Base-by-base conservation (phyloP, 2,113 vertebrate species). In the Sylvilagus bachmani region DNA sequence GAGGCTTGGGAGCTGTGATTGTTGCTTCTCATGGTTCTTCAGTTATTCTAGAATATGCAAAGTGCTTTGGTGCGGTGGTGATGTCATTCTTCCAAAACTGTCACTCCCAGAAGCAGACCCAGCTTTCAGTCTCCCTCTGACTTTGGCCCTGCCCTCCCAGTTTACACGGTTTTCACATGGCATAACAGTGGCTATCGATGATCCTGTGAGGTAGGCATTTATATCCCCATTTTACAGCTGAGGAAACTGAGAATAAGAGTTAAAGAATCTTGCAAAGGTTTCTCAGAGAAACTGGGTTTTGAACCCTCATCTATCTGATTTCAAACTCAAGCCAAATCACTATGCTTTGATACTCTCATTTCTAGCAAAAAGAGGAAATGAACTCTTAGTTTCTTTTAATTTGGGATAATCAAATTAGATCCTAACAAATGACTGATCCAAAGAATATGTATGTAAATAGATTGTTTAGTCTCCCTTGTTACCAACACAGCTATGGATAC, bases 281-380 rank as follows among this genome's bases (percentile, higher is more conserved):
- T 81, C 53, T 75, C 27, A 71, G 53, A 44, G 92, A 84, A 93
- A 49, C 66, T 92, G 73, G 33, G 9, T 44, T 78, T 89, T 71
- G 10, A n/a, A 87, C 4, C 0, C 5, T 82, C 49, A 24, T 44
- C 14, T 83, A 53, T 89, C 14, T 93, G 25, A 85, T 89, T 81
- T 89, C 71, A 81, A 96, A 96, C 13, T 24, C 16, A 89, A n/a
- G 55, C 31, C 38, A 83, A 89, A 82, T 81, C 77, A 91, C 19
- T 49, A 14, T 33, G 31, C 27, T 88, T 88, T 81, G 25, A 74
- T 75, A 53, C 53, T 33, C 69, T 6, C 16, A 66, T 44, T 75
- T 96, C 78, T 90, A 85, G 27, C 24, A 85, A 94, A 91, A 5
- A 86, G n/a, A 67, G 84, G 27, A 49, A 78, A 83, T 66, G 31